Evolutionary conservation across 2,113 vertebrate species (phyloP).

Genomic region (Hippocampus comes): DNA sequence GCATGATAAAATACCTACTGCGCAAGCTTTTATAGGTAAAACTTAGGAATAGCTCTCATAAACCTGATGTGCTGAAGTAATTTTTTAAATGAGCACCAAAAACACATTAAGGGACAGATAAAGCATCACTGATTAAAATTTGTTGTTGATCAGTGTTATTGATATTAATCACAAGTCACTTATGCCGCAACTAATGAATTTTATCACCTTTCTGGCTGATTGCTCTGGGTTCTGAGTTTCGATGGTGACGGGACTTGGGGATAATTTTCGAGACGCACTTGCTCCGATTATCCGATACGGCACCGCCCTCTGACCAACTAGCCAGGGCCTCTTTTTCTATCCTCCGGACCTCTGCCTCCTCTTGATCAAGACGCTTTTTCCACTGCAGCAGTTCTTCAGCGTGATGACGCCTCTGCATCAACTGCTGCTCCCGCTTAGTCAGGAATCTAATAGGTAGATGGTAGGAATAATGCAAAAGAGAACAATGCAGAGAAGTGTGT

Average conservation of each 20-base stretch:
- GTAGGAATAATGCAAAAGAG: neutral
- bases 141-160: neutral
- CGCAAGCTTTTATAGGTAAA: no score
- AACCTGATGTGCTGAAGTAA: no score
- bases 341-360: constrained; percentile 84
- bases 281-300: constrained; percentile 19
- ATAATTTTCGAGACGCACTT: constrained; percentile 35
- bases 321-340: constrained; percentile 92
- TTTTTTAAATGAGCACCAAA: no score
- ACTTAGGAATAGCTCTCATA: no score
- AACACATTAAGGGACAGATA: no score
- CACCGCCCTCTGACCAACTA: constrained; percentile 73
- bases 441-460: constrained; percentile 78
- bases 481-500: neutral
- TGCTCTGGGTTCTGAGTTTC: constrained; percentile 34
- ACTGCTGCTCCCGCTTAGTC: constrained; percentile 91
- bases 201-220: constrained; percentile 57
- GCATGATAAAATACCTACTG: no score
- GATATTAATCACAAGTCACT: neutral
- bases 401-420: constrained; percentile 88
- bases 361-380: constrained; percentile 86
- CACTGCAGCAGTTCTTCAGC: constrained; percentile 90
- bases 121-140: neutral
- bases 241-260: constrained; percentile 21
- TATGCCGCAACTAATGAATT: neutral